These are phyloP conservation scores for Pseudomyrmex concolor DNA, from an alignment of 1,140 invertebrate species.

Conservation along the genomic window DNA sequence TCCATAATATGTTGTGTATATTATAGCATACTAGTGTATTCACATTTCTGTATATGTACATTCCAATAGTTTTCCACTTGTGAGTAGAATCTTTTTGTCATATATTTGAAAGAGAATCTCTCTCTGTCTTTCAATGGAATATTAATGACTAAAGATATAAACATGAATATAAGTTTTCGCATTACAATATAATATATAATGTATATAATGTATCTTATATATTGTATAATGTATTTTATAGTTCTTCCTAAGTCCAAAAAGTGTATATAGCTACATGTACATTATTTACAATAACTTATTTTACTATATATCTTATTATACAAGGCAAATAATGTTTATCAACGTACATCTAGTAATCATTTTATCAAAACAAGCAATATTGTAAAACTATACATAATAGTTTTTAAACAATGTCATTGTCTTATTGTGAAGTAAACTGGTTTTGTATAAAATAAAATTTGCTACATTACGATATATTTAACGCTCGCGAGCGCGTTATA, in stretches of 20 bases:
- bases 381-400: slow-evolving; percentile 12
- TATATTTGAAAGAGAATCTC: background rate
- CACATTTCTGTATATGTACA: slow-evolving; percentile 8
- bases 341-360: slow-evolving; percentile 18
- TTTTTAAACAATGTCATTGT: background rate
- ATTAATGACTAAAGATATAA: background rate
- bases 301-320: slow-evolving; percentile 31
- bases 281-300: slow-evolving; percentile 65
- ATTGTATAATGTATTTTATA: slow-evolving; percentile 35
- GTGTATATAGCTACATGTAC: slow-evolving; percentile 38
- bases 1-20: slow-evolving; percentile 9
- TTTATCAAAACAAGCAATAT: slow-evolving; percentile 12
- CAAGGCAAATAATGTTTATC: slow-evolving; percentile 21
- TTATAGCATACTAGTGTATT: slow-evolving; percentile 25
- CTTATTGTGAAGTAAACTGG: slow-evolving; percentile 16
- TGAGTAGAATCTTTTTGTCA: background rate
- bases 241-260: slow-evolving; percentile 32
- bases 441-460: slow-evolving; percentile 22
- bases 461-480: slow-evolving; percentile 15
- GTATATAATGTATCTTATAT: slow-evolving; percentile 13
- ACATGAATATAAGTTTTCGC: slow-evolving; percentile 40
- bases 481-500: background rate
- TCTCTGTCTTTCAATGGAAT: too few species aligned
- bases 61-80: slow-evolving; percentile 28
- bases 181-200: slow-evolving; percentile 30